phyloP scores from a whole-genome alignment of 2,797 vertebrate species.

The Diglossa cyanea region DNA sequence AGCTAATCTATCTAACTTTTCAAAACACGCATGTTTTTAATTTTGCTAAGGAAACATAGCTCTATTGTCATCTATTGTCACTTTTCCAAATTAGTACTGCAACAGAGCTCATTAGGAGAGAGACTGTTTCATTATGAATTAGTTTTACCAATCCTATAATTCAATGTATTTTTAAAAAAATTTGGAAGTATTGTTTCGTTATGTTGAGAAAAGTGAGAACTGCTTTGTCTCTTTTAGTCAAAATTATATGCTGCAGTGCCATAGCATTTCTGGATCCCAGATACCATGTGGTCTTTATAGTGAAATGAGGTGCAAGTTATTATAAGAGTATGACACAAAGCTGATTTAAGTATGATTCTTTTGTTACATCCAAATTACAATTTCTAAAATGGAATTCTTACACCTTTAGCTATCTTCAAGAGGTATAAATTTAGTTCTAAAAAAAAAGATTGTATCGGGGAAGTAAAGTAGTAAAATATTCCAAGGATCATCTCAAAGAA shows the following conservation, averaged over 20 bases:
- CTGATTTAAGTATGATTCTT: not conserved
- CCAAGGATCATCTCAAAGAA: not conserved
- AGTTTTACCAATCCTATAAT: not conserved
- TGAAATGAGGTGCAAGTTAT: not conserved
- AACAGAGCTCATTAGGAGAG: not conserved
- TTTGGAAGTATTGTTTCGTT: not conserved
- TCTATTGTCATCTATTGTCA: not conserved
- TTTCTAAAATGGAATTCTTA: not conserved
- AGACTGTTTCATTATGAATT: not conserved
- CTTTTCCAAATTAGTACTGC: not conserved
- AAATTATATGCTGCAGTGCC: not conserved
- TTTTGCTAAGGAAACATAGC: not conserved
- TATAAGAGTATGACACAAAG: not conserved
- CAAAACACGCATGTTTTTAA: rapidly evolving
- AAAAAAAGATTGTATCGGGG: not conserved
- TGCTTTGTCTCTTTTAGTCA: not conserved
- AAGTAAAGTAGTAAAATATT: not conserved
- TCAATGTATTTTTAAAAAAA: not conserved
- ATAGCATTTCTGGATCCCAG: not conserved
- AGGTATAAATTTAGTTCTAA: not conserved
- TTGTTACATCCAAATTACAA: not conserved
- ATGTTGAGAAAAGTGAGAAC: not conserved
- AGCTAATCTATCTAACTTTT: not conserved
- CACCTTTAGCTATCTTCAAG: not conserved
- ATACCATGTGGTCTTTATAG: not conserved